phyloP scores from a whole-genome alignment of 2,888 invertebrate species.

The Cloeon dipterum region DNA sequence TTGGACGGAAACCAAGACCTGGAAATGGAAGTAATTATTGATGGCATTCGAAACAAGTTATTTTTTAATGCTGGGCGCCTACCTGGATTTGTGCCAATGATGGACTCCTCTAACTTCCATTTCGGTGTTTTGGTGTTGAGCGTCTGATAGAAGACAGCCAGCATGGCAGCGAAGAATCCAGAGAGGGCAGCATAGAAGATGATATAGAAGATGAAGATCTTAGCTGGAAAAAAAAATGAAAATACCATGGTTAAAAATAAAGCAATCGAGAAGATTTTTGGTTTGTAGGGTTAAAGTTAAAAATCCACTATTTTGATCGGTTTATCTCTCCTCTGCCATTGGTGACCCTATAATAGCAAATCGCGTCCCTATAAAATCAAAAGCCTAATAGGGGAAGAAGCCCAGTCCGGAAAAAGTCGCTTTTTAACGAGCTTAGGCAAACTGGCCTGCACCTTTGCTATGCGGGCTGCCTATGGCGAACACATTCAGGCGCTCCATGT shows the following conservation, averaged over 20 bases:
- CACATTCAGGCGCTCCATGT: too few relatives aligned
- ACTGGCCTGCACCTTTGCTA: too few relatives aligned
- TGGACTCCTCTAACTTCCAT: slow-evolving; percentile 65
- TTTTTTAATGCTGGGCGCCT: slow-evolving; percentile 10
- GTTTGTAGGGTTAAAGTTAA: too few relatives aligned
- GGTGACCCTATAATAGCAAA: too few relatives aligned
- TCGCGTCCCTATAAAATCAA: too few relatives aligned
- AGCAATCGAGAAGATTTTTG: background rate
- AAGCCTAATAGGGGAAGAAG: too few relatives aligned
- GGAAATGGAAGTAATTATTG: slow-evolving; percentile 10
- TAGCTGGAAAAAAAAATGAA: slow-evolving; percentile 47
- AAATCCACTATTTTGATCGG: too few relatives aligned
- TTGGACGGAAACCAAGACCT: slow-evolving; percentile 94
- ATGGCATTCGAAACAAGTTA: background rate
- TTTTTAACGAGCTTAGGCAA: too few relatives aligned
- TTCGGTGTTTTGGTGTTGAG: slow-evolving; percentile 65
- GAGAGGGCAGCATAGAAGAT: slow-evolving; percentile 82
- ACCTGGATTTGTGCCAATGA: slow-evolving; percentile 92
- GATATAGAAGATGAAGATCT: slow-evolving; percentile 87
- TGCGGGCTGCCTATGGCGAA: too few relatives aligned
- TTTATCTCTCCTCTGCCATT: too few relatives aligned
- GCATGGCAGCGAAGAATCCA: slow-evolving; percentile 85
- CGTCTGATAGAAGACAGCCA: slow-evolving; percentile 87
- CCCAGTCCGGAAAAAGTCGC: too few relatives aligned
- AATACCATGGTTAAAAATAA: slow-evolving; percentile 7